Evolutionary conservation across 2,113 vertebrate genomes (phyloP).

Genomic region (Spea multiplicata): DNA sequence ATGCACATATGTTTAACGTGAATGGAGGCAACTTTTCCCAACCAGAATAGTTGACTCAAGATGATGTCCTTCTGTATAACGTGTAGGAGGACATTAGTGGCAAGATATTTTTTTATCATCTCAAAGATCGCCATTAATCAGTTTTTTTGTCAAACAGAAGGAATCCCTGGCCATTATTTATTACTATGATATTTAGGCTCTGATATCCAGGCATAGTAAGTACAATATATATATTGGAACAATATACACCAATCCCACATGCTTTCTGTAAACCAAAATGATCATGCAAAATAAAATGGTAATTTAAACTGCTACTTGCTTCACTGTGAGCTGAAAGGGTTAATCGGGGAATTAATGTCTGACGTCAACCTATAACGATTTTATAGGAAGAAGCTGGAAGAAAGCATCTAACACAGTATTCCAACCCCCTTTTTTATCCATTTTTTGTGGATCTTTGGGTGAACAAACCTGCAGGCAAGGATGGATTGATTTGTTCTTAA

Average conservation of each 20-base stretch:
- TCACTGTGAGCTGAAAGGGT: too few relatives aligned
- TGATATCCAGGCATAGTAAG: conserved; percentile 1
- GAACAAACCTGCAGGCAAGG: neutral
- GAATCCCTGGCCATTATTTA: neutral
- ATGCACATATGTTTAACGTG: conserved; percentile 7
- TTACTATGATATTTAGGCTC: neutral
- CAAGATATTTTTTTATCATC: neutral
- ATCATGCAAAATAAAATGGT: too few relatives aligned
- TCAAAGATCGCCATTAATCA: neutral
- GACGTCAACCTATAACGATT: too few relatives aligned
- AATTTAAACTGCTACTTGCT: too few relatives aligned
- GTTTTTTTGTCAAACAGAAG: neutral
- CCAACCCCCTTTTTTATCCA: too few relatives aligned
- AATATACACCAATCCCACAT: too few relatives aligned
- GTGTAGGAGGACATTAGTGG: conserved; percentile 5
- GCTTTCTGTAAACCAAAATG: too few relatives aligned
- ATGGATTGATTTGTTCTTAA: conserved; percentile 41
- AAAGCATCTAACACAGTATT: too few relatives aligned
- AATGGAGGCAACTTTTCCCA: conserved; percentile 1
- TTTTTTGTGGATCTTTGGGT: conserved; percentile 44
- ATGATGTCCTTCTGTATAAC: conserved; percentile 20
- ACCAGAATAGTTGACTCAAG: conserved; percentile 13
- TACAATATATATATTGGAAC: too few relatives aligned
- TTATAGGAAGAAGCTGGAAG: too few relatives aligned
- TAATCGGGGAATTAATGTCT: too few relatives aligned